Percentiles rank a stretch among this genome's conserved stretches.
Conservation (phyloP, 2,113 vertebrate species). For the Saimiri boliviensis region DNA sequence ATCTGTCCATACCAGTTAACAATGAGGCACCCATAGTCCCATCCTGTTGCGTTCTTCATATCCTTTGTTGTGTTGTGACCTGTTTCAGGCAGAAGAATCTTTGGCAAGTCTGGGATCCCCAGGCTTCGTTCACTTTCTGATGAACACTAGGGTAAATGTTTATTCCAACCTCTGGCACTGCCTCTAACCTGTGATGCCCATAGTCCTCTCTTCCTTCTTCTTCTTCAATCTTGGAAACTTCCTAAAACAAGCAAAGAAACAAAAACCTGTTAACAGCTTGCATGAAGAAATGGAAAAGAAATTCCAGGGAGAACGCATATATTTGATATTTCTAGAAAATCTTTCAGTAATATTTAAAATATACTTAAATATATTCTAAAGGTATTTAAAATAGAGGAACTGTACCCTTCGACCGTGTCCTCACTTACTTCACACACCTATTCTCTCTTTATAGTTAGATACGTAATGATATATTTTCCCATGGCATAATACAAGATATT, state of each 20-base stretch:
- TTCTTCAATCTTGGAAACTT: neutral
- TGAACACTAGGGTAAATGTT: neutral
- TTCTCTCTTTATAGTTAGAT: neutral
- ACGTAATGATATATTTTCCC: neutral
- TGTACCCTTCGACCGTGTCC: neutral
- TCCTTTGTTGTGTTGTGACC: neutral
- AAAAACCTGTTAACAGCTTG: neutral
- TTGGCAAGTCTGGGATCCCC: neutral
- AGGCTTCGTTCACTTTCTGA: neutral
- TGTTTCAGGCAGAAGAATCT: neutral
- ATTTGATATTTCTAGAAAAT: neutral
- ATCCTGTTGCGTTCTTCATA: neutral
- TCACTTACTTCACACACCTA: neutral
- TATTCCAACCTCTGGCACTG: neutral
- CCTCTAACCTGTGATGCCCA: neutral
- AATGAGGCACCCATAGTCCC: neutral
- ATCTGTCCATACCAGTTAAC: neutral
- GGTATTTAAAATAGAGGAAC: neutral
- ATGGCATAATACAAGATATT: neutral
- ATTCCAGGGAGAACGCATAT: neutral
- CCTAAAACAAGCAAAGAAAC: neutral
- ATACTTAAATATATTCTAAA: neutral
- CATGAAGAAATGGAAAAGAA: neutral
- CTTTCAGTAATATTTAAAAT: slow-evolving; percentile 4
- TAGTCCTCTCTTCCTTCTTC: neutral